Evolutionary conservation across 1,140 invertebrate species (phyloP), one percentile per base, ranked within the genome.

Genomic region (Battus philenor): DNA sequence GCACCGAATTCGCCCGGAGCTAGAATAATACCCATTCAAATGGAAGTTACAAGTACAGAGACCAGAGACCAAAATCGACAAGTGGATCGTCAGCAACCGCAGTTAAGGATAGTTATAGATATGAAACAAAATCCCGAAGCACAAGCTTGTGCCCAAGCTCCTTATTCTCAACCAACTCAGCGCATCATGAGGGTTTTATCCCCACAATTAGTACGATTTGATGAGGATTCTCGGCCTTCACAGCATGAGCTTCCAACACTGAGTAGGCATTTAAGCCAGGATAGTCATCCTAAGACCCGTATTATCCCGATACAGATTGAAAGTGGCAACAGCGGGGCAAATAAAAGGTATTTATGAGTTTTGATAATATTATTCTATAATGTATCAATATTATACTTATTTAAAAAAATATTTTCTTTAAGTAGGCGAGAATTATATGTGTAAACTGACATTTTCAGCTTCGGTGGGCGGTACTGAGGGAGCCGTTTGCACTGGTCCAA

Each of bases 301-400:
- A 87, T 87, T 66, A 87, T 87, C 59, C 86, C 86, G n/a, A 87
- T 87, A 45, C 86, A 87, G 54, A 82, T 87, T 59, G 86, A 87
- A 74, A 74, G 79, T 50, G 66, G 61, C 46, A 72, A 63, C 41
- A 64, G 68, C 54, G 80, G 74, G 29, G 62, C 68, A 54, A 81
- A 82, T 54, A 76, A 71, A 59, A 82, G 76, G 81, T 85, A 64
- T 47, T 39, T 20, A 2, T 20, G 18, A 3, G 18, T 20, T 20
- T 17, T 44, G 30, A n/a, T n/a, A n/a, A n/a, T n/a, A n/a, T n/a
- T n/a, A n/a, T n/a, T n/a, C n/a, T n/a, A n/a, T n/a, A n/a, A n/a
- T n/a, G n/a, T n/a, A n/a, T n/a, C n/a, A n/a, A n/a, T n/a, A n/a
- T n/a, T n/a, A n/a, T n/a, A n/a, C n/a, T n/a, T n/a, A n/a, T n/a